A percentile compares a stretch with the other conserved stretches of the same genome.
phyloP scores from a whole-genome alignment of 1,140 invertebrate genomes.

The Drosophila hydei region DNA sequence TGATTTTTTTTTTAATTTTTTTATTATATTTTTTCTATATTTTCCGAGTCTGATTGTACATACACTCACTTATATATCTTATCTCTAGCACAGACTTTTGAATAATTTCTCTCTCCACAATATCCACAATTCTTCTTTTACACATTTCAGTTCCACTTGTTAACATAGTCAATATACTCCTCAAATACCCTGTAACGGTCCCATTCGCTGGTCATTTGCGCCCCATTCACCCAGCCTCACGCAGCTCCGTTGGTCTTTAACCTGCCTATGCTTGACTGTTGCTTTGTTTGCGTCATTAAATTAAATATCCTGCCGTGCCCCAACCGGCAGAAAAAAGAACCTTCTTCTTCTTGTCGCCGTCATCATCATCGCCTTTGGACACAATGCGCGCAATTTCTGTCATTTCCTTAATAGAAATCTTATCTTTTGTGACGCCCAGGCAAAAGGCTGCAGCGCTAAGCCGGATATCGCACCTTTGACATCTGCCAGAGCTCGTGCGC shows the following conservation, averaged over 20 bases:
- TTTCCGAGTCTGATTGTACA: no score
- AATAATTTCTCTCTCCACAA: no score
- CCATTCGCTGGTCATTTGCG: conserved; percentile 63
- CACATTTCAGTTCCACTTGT: background rate
- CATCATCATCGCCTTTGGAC: conserved; percentile 18
- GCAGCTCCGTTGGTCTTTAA: conserved; percentile 5
- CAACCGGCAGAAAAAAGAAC: conserved; percentile 15
- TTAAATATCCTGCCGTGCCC: conserved; percentile 71
- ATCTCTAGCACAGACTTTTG: no score
- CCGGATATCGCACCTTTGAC: conserved; percentile 82
- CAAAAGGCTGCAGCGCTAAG: conserved; percentile 43
- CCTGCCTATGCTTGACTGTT: conserved; percentile 46
- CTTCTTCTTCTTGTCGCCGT: conserved; percentile 20
- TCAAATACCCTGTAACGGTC: background rate
- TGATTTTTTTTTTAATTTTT: no score
- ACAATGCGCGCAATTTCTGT: conserved; percentile 75
- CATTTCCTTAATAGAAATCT: conserved; percentile 83
- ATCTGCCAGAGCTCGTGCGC: conserved; percentile 52
- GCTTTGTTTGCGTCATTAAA: conserved; percentile 79
- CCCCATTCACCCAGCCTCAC: conserved; percentile 26
- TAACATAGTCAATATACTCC: background rate
- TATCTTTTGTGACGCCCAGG: conserved; percentile 71
- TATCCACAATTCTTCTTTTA: no score
- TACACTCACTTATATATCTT: no score
- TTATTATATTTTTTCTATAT: no score